Percentiles rank a stretch among this genome's conserved stretches.
Evolutionary conservation across 2,113 vertebrate genomes (phyloP).

Genomic region (Electrona antarctica): DNA sequence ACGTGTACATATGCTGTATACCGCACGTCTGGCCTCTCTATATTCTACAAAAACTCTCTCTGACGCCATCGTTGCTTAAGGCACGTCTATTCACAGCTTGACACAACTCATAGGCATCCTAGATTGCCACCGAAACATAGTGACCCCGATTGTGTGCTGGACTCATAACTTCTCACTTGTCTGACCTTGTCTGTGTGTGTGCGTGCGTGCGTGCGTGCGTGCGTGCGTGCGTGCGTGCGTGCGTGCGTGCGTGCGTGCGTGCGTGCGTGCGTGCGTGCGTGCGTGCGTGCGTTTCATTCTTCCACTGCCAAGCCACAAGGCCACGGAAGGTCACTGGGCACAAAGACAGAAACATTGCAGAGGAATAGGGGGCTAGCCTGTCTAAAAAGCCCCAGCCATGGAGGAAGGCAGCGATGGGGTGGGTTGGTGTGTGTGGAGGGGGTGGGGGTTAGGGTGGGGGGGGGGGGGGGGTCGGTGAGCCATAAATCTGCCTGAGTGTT

Average conservation of each 20-base stretch:
- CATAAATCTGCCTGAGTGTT: constrained; percentile 64
- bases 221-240: constrained; percentile 54
- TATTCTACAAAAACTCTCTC: neutral
- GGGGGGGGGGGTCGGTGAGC: constrained; percentile 14
- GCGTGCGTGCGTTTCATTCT: constrained; percentile 52
- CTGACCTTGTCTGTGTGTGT: constrained; percentile 43
- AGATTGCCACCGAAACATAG: constrained; percentile 29
- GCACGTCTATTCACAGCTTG: constrained; percentile 1
- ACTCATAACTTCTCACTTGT: constrained; percentile 36
- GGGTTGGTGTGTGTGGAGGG: neutral
- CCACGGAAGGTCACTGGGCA: constrained; percentile 48
- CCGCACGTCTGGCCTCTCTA: neutral
- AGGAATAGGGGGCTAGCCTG: constrained; percentile 16
- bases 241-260: too few relatives aligned
- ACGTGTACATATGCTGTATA: neutral
- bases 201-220: constrained; percentile 53
- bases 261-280: constrained; percentile 28
- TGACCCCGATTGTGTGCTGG: constrained; percentile 8
- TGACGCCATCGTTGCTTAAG: neutral
- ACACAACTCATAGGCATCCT: neutral
- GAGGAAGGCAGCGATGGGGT: constrained; percentile 16
- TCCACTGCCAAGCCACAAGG: constrained; percentile 53
- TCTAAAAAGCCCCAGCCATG: constrained; percentile 20
- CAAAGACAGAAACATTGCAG: constrained; percentile 52
- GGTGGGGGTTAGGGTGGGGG: constrained; percentile 2